Base-by-base conservation (phyloP, 2,113 vertebrate genomes). In the Dicrurus megarhynchus region DNA sequence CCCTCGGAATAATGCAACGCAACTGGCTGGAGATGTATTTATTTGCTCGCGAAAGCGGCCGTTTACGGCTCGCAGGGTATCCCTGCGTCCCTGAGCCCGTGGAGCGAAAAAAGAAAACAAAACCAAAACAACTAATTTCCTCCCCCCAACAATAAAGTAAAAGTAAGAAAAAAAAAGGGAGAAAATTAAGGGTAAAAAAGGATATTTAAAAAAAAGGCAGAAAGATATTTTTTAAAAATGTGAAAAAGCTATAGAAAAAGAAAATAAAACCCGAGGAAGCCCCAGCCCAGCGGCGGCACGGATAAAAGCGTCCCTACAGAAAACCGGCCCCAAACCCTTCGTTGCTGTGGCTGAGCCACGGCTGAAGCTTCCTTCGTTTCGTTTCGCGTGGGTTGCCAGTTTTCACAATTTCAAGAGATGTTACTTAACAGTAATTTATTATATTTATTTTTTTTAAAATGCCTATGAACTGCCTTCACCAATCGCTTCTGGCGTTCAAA, bases 1-100 rank as follows among this genome's bases (percentile, higher is more conserved):
- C 94, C 96, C 92, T 84, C 86, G 22, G 86, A 95, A 95, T 92
- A 95, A 79, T 71, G 86, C 89, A 67, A 81, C 13, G 76, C 86
- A 95, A 97, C 93, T 49, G 87, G 65, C 84, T 81, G 87, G 87
- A 42, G 91, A 87, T 82, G 80, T 81, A 95, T 95, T 95, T 95
- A 94, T 92, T 91, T 92, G 60, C 93, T 94, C 5, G 60, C 33
- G 33, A 94, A 91, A 84, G 52, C 21, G 35, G 77, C 91, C 23
- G 63, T 53, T 94, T 57, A 27, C 26, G 13, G 32, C 73, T 91
- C 12, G 39, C 46, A 5, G 93, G 86, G 86, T 56, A 64, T 80
- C 91, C 91, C 89, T 57, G 84, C 9, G 60, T n/a, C 83, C 41
- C 50, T n/a, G 65, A 28, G 60, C 30, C 52, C 39, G 46, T 16